Evolutionary conservation across 2,797 vertebrate genomes (phyloP).

Genomic region (Rhynchonycteris naso): DNA sequence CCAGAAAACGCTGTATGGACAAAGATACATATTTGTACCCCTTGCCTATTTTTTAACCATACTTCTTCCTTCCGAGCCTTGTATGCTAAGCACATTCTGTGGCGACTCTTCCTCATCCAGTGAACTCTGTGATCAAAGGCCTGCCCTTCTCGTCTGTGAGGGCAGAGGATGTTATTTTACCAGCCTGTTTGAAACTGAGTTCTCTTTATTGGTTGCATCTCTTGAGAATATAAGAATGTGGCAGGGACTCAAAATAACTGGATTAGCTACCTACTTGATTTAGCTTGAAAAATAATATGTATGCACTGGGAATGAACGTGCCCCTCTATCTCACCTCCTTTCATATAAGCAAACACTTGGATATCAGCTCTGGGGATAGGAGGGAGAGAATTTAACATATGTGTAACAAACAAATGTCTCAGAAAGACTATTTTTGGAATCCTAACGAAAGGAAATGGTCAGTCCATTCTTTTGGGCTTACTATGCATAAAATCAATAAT

Average conservation of each 20-base stretch:
- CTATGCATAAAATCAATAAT: background rate
- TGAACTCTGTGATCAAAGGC: slow-evolving; percentile 47
- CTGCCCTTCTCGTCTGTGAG: background rate
- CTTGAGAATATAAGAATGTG: slow-evolving; percentile 35
- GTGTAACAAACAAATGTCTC: background rate
- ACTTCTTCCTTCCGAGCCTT: background rate
- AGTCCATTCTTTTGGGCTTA: background rate
- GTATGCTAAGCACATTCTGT: background rate
- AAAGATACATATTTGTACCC: background rate
- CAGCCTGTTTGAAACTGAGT: slow-evolving; percentile 58
- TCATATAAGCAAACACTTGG: background rate
- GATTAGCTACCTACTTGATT: background rate
- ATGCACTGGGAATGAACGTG: background rate
- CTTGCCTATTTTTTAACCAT: background rate
- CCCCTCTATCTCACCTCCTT: background rate
- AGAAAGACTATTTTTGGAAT: background rate
- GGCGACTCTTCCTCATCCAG: background rate
- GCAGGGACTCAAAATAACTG: background rate
- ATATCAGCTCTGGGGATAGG: rapidly evolving
- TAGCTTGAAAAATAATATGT: background rate
- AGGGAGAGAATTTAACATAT: background rate
- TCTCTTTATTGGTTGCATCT: background rate
- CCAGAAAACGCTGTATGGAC: background rate
- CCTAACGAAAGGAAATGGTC: background rate
- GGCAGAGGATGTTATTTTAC: slow-evolving; percentile 62